Percentiles rank a stretch among this genome's conserved stretches.
These are phyloP conservation scores for Maniola jurtina DNA, from an alignment of 1,140 invertebrate species.

Conservation along the genomic window DNA sequence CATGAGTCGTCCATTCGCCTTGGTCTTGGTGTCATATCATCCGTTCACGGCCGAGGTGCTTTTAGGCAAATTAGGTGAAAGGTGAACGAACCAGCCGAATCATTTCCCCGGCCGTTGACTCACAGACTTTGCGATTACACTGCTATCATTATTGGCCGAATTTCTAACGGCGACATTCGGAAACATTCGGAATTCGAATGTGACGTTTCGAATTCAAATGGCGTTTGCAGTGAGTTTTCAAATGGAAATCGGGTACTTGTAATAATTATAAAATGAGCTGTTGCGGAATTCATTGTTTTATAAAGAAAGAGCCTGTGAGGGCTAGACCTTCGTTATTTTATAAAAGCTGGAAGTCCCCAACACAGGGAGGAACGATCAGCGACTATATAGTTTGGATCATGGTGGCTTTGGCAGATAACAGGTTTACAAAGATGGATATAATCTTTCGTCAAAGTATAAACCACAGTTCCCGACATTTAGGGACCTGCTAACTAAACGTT, in stretches of 20 bases:
- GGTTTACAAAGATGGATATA: too few relatives aligned
- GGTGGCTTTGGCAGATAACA: too few relatives aligned
- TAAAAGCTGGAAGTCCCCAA: too few relatives aligned
- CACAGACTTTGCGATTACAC: constrained; percentile 56
- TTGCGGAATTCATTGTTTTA: too few relatives aligned
- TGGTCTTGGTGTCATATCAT: constrained; percentile 41
- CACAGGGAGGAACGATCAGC: too few relatives aligned
- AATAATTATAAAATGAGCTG: constrained; percentile 33
- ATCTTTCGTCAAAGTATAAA: too few relatives aligned
- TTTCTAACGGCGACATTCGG: constrained; percentile 55
- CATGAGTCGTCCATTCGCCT: constrained; percentile 30
- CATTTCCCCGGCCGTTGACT: constrained; percentile 71
- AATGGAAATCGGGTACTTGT: constrained; percentile 45
- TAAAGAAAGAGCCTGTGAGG: too few relatives aligned
- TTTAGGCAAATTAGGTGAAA: constrained; percentile 75
- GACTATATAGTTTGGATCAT: too few relatives aligned
- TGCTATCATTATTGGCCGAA: constrained; percentile 67
- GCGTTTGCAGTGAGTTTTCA: constrained; percentile 41
- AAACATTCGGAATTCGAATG: constrained; percentile 26
- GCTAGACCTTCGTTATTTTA: too few relatives aligned
- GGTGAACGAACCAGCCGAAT: constrained; percentile 60
- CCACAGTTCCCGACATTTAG: too few relatives aligned
- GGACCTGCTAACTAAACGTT: too few relatives aligned
- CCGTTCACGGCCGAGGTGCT: constrained; percentile 48
- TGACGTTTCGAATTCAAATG: constrained; percentile 43